Base-by-base conservation (phyloP, 2,888 invertebrate species). In the Argynnis bischoffii region DNA sequence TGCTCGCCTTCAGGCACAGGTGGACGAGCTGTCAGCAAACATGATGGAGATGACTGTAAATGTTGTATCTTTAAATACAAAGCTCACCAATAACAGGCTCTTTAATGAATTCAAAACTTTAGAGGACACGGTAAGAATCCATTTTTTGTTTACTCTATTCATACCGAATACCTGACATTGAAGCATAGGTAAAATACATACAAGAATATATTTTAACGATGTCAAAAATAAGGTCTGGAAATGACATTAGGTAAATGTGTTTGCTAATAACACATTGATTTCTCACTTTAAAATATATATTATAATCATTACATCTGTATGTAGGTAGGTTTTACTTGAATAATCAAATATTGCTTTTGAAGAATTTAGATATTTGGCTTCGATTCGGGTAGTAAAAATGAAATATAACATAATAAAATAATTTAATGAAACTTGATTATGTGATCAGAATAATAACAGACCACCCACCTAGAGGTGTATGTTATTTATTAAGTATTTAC, bases 121-220 rank as follows among this genome's bases (percentile, higher is more conserved):
- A 55, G 90, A 91, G 67, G 91, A 91, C 76, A 87, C 90, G 85
- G 92, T 92, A 69, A 90, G 92, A 85, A 11, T 35, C 15, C 21
- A 54, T 61, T 26, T 47, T 0, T 48, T 48, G 47, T 59, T 59
- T 59, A 59, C 59, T 13, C 15, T 47, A 15, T 51, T 41, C 13
- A 61, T 48, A 16, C 16, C 16, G 16, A 16, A 48, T 18, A 61
- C 13, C 50, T 18, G 13, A 31, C 14, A 18, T 16, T 50, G 26
- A 11, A 41, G 11, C 35, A 41, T 41, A 41, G 35, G 11, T 41
- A 41, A 41, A 41, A 41, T 41, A 14, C 35, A 18, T 21, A 53
- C 18, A 55, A 51, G 65, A 50, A 63, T 63, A 65, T n/a, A n/a
- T n/a, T 67, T 65, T 70, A 63, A 70, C 51, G 54, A 68, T 65